Base-by-base conservation (phyloP, 1,140 invertebrate genomes). In the Trissolcus basalis region DNA sequence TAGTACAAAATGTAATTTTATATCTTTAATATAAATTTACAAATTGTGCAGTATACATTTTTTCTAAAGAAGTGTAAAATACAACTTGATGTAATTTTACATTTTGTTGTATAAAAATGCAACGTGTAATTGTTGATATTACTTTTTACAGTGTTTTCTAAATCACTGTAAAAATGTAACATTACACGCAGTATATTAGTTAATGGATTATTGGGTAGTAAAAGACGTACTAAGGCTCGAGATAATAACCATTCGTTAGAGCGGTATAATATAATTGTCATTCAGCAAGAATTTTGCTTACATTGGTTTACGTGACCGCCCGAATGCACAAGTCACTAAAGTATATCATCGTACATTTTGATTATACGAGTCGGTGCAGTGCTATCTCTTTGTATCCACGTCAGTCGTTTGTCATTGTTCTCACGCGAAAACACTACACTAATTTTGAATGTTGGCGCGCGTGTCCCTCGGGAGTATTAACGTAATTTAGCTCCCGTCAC, bases 281-380 rank as follows among this genome's bases (percentile, higher is more conserved):
- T 27, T 74, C 61, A 64, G 48, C 75, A 43, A 74, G 19, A 27
- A 27, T 27, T 27, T 27, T 69, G 79, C 75, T 83, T 79, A 81
- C 80, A 81, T 81, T 79, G 79, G 77, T 81, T 81, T 79, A 78
- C 75, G 70, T 73, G 74, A 80, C 74, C 72, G 71, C 72, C 68
- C 64, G 69, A 76, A 54, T 67, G 63, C 55, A 76, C 19, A 27
- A 77, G 64, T 73, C 69, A 78, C 69, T 72, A 73, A 81, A 78
- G 78, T 83, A 81, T 81, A 27, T 27, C 19, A 27, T 27, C 19
- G 76, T 83, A 83, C 78, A 80, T 83, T 83, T 77, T 75, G 78
- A 81, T 83, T 81, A 83, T 71, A 64, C 61, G 36, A 4, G 39
- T 13, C 53, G 14, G 43, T 71, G 64, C 59, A 56, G 65, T 72